Evolutionary conservation across 2,888 invertebrate genomes (phyloP).

Genomic region (Polydesmus complanatus): DNA sequence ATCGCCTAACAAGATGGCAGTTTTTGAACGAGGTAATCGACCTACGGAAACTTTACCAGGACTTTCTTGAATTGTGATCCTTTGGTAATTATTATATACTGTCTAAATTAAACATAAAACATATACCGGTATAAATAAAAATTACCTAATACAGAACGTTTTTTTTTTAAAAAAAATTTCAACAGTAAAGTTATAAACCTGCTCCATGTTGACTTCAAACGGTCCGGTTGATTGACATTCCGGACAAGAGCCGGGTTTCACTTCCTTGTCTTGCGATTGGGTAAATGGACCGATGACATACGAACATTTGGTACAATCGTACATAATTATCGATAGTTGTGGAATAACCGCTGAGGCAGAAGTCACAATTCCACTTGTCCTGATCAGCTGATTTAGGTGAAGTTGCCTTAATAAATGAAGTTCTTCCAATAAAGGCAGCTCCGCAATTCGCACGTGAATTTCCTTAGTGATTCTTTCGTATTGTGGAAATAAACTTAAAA

Average conservation of each 20-base stretch:
- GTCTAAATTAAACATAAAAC: slow-evolving; percentile 55
- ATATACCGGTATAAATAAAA: background rate
- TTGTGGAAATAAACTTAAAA: slow-evolving; percentile 84
- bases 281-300: slow-evolving; percentile 91
- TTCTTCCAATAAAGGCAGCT: slow-evolving; percentile 90
- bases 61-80: slow-evolving; percentile 93
- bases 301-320: slow-evolving; percentile 92
- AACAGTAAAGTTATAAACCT: slow-evolving; percentile 28
- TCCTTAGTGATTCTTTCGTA: slow-evolving; percentile 88
- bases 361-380: slow-evolving; percentile 88
- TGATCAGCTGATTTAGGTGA: slow-evolving; percentile 77
- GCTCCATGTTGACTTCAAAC: slow-evolving; percentile 94
- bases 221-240: slow-evolving; percentile 95
- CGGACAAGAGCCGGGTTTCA: slow-evolving; percentile 91
- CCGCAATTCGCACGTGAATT: slow-evolving; percentile 88
- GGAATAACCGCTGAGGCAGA: slow-evolving; percentile 90
- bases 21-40: slow-evolving; percentile 91
- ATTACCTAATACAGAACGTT: background rate
- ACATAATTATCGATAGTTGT: slow-evolving; percentile 88
- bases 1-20: slow-evolving; percentile 84
- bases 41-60: slow-evolving; percentile 97
- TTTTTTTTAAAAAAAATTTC: slow-evolving; percentile 1
- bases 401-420: slow-evolving; percentile 67
- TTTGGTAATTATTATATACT: slow-evolving; percentile 94
- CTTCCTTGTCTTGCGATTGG: slow-evolving; percentile 83